Conservation (phyloP, 2,888 invertebrate genomes). For the Thumatha senex region DNA sequence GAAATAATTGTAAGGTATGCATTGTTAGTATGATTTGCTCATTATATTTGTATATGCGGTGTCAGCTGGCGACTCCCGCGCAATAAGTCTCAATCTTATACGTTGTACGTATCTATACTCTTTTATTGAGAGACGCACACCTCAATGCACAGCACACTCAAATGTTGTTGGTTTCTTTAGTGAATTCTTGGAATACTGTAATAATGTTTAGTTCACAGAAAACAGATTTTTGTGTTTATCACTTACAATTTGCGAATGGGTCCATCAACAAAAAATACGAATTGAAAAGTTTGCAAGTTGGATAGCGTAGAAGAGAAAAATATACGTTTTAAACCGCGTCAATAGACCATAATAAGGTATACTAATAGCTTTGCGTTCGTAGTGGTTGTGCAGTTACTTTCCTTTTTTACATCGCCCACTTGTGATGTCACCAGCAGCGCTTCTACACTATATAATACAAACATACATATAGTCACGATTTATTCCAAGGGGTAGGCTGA, state of each 20-base stretch:
- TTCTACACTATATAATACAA: too few species aligned
- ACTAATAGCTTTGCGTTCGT: too few species aligned
- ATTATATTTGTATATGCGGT: slow-evolving; percentile 44
- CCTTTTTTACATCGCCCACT: too few species aligned
- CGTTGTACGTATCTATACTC: slow-evolving; percentile 14
- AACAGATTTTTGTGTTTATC: slow-evolving; percentile 24
- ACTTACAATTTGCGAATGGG: slow-evolving; percentile 25
- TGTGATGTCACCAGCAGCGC: too few species aligned
- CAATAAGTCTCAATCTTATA: slow-evolving; percentile 28
- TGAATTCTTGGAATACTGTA: slow-evolving; percentile 24
- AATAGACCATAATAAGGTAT: too few species aligned
- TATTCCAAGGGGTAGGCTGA: too few species aligned
- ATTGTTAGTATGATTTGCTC: slow-evolving; percentile 54
- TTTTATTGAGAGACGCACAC: too few species aligned
- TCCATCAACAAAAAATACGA: slow-evolving; percentile 11
- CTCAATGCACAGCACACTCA: slow-evolving; percentile 13
- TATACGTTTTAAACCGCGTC: too few species aligned
- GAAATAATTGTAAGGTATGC: slow-evolving; percentile 20
- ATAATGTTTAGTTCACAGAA: slow-evolving; percentile 9
- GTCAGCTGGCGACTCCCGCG: slow-evolving; percentile 60
- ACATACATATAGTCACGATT: too few species aligned
- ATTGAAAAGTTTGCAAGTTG: background rate
- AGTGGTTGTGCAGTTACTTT: too few species aligned
- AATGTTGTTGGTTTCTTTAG: slow-evolving; percentile 28
- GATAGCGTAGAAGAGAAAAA: too few species aligned